Conservation (phyloP, 2,888 invertebrate species). For the Nemotelus pantherinus region DNA sequence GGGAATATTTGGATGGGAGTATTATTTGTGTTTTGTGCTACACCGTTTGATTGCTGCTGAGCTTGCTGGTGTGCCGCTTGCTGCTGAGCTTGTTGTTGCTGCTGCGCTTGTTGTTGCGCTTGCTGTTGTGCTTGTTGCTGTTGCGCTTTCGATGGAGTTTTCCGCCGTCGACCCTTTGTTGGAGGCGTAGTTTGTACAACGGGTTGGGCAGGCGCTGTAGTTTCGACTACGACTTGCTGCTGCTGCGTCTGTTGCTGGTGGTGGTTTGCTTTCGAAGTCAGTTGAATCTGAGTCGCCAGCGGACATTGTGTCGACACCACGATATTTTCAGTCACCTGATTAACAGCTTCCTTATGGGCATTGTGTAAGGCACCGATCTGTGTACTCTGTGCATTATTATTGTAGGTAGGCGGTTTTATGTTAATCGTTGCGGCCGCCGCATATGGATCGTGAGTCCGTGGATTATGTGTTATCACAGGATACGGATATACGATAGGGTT, state of each 20-base stretch:
- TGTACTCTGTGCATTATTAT: constrained; percentile 41
- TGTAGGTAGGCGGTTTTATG: constrained; percentile 38
- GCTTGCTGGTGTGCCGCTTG: constrained; percentile 61
- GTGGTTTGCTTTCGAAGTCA: constrained; percentile 61
- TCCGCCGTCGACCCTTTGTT: constrained; percentile 45
- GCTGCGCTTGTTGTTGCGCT: constrained; percentile 39
- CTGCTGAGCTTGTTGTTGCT: constrained; percentile 54
- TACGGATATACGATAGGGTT: constrained; percentile 79
- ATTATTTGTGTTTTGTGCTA: constrained; percentile 58
- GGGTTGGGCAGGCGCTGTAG: constrained; percentile 58
- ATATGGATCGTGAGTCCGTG: constrained; percentile 51
- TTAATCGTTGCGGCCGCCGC: constrained; percentile 42
- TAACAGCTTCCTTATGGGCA: constrained; percentile 45
- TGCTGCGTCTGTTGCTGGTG: constrained; percentile 58
- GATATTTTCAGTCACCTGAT: constrained; percentile 52
- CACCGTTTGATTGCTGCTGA: constrained; percentile 69
- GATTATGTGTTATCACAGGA: constrained; percentile 74
- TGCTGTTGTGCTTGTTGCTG: constrained; percentile 42
- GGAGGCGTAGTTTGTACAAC: constrained; percentile 22
- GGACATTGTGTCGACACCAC: constrained; percentile 52
- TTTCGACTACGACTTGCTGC: constrained; percentile 58
- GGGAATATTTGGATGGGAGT: constrained; percentile 3
- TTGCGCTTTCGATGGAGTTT: constrained; percentile 45
- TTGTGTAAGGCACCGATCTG: constrained; percentile 51
- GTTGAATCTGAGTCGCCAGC: constrained; percentile 65